Evolutionary conservation across 2,797 vertebrate genomes (phyloP), one percentile per base, ranked within the genome.

Genomic region (Leuciscus waleckii): DNA sequence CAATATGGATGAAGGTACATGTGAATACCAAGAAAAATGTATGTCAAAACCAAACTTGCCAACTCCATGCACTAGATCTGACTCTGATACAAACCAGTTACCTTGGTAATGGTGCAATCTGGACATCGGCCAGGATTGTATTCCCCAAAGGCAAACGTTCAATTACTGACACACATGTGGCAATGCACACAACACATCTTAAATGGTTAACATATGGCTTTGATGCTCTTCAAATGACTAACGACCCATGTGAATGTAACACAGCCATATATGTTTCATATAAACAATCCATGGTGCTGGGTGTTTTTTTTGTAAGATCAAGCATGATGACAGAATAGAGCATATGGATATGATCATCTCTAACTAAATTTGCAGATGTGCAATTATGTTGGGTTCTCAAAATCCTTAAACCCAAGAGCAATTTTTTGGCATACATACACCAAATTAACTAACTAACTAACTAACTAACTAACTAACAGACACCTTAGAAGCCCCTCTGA

Each of bases 201-300:
- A 2, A 26, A 43, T 56, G 16, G 58, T 65, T 68, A 69, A 68
- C 17, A 46, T 39, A 79, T 1, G 14, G 26, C 67, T 71, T 61
- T 71, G 8, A 58, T 35, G 46, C 6, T 68, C 29, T 77, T 56
- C 21, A 1, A 43, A 76, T 77, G 67, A 51, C 29, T 68, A 39
- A 61, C 8, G 51, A 5, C 32, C 29, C 14, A 16, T 63, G 13
- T 21, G 39, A 11, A 32, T 79, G 67, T 69, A 69, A 68, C 49
- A 49, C 67, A 85, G 83, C 76, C 35, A 68, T 39, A 37, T n/a
- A n/a, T 67, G 46, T 78, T 70, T 32, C 26, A 51, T 37, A 41
- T n/a, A 77, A 84, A 69, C 49, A 32, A 32, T 70, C 46, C 19
- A 37, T 32, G 13, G 37, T 7, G 19, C 51, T 21, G 6, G 16